phyloP scores from a whole-genome alignment of 1,140 invertebrate species.

The Penaeus vannamei region DNA sequence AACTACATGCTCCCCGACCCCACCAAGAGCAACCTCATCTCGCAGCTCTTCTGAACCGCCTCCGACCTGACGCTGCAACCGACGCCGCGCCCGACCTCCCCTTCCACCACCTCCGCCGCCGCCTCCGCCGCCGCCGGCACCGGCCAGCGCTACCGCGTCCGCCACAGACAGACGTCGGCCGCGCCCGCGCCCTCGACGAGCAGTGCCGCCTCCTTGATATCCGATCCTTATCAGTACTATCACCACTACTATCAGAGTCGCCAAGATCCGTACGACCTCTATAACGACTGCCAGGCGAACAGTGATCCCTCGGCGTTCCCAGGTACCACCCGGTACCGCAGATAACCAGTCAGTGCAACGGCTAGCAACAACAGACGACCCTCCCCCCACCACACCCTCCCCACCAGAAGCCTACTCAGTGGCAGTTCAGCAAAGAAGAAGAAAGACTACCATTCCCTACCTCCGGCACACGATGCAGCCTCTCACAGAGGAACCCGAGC shows the following conservation, averaged over 20 bases:
- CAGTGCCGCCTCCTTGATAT: background rate
- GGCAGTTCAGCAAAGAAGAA: too few relatives aligned
- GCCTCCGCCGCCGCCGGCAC: background rate
- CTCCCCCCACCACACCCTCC: too few relatives aligned
- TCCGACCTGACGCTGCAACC: background rate
- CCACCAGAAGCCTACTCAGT: too few relatives aligned
- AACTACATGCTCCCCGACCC: constrained; percentile 68
- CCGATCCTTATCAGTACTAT: constrained; percentile 5
- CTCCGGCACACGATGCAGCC: too few relatives aligned
- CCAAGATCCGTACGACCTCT: background rate
- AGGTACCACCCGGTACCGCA: too few relatives aligned
- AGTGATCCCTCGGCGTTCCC: too few relatives aligned
- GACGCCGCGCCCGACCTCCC: background rate
- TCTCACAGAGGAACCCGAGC: background rate
- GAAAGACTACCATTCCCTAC: too few relatives aligned
- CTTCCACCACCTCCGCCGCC: background rate
- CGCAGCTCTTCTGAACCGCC: constrained; percentile 67
- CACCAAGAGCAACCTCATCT: constrained; percentile 67
- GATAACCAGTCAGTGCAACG: too few relatives aligned
- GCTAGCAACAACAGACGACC: too few relatives aligned
- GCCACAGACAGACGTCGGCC: background rate
- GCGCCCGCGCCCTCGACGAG: constrained; percentile 14
- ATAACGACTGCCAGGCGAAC: background rate
- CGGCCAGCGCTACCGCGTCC: background rate
- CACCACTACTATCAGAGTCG: background rate